Base-by-base conservation (phyloP, 2,113 vertebrate species). In the Pelecanus crispus region DNA sequence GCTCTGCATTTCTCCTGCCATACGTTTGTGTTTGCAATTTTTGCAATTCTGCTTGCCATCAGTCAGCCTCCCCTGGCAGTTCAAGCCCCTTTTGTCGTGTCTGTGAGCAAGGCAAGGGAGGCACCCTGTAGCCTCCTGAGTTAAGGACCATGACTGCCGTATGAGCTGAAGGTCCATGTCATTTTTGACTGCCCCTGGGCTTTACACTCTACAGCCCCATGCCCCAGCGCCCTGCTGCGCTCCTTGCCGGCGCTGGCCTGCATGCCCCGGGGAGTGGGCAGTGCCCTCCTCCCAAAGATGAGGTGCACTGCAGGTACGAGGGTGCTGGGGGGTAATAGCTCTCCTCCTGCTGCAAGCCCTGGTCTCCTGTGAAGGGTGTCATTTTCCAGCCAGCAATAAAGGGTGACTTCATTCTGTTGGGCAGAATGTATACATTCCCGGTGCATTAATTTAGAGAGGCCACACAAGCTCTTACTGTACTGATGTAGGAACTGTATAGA, bases 181-280 rank as follows among this genome's bases (percentile, higher is more conserved):
- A 2, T 25, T 50, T 79, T 34, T 68, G 20, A 17, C 14, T 24
- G 7, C 6, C 53, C 29, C 4, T 29, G 50, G 13, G 44, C 47
- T 81, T 62, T 26, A 22, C 10, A 1, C 28, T 2, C 28, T 49
- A 26, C 13, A 62, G n/a, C 32, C 61, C 67, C 22, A 4, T 6
- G 28, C 17, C 21, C 52, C 1, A 0, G 24, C 1, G 1, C 44
- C 47, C 52, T 47, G 36, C 21, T 34, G 13, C 0, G 2, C 18
- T 44, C 26, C 32, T 55, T 71, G n/a, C 13, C n/a, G 29, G 13
- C 32, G 17, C 42, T 31, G 56, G 16, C 11, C 16, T 17, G 32
- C 2, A 1, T 10, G 25, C 11, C 2, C 25, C 19, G 21, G 4
- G 58, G 59, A 17, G 52, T 2, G 26, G 53, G 45, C 20, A 49